These are phyloP conservation scores for Homarus americanus DNA, from an alignment of 1,140 invertebrate genomes.

Conservation along the genomic window DNA sequence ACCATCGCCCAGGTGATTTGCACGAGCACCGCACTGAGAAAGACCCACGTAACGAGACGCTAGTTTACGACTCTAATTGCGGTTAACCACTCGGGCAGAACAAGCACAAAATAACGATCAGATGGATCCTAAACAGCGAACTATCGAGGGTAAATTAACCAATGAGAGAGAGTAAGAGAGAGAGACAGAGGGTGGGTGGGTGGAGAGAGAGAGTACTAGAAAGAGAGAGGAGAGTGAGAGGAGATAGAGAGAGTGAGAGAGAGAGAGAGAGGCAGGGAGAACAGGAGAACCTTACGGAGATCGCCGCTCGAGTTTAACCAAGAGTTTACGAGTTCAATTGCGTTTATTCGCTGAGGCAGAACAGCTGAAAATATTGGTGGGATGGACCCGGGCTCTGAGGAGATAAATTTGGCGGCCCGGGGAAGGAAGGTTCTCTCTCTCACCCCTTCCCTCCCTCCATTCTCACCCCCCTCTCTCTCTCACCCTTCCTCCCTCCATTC, in stretches of 20 bases:
- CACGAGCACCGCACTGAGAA: neutral
- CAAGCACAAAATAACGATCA: conserved; percentile 18
- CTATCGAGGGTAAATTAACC: neutral
- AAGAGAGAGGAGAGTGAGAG: conserved; percentile 16
- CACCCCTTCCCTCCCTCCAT: too few species aligned
- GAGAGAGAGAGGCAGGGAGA: neutral
- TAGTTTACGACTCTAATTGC: conserved; percentile 22
- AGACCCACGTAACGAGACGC: neutral
- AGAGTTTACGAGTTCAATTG: conserved; percentile 64
- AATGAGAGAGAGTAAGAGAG: neutral
- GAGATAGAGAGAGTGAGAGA: conserved; percentile 15
- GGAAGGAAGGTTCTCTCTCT: neutral
- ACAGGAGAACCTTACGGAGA: conserved; percentile 10
- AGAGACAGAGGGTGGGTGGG: neutral
- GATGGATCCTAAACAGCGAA: neutral
- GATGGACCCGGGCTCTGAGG: conserved; percentile 25
- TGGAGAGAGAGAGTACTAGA: conserved; percentile 1
- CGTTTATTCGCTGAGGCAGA: conserved; percentile 62
- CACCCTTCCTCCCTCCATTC: neutral
- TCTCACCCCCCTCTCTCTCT: neutral
- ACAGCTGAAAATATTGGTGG: conserved; percentile 58
- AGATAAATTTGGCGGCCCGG: neutral
- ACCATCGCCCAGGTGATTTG: neutral
- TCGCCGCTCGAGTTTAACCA: conserved; percentile 29
- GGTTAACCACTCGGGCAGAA: conserved; percentile 16